phyloP scores from a whole-genome alignment of 2,797 vertebrate species.

The Eleutherodactylus coqui region DNA sequence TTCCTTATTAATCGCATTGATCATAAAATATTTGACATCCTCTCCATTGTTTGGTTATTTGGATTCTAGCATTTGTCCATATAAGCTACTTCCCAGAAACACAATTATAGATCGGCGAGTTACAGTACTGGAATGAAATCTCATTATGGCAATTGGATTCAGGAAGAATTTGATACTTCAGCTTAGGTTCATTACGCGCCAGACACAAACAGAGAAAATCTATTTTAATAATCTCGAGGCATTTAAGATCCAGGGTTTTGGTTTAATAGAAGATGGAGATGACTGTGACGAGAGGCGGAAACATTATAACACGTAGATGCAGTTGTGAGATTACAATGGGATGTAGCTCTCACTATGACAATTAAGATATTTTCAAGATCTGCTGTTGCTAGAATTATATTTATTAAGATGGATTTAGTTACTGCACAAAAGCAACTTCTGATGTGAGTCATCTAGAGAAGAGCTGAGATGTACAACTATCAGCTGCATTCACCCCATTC shows the following conservation, averaged over 20 bases:
- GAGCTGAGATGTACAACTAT: neutral
- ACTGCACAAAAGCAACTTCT: neutral
- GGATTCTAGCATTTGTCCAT: constrained; percentile 51
- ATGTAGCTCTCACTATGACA: neutral
- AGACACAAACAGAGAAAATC: constrained; percentile 63
- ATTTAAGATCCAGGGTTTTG: constrained; percentile 34
- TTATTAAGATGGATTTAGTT: neutral
- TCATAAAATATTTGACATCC: neutral
- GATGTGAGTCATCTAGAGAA: neutral
- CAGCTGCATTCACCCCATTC: neutral
- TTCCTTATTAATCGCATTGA: constrained; percentile 28
- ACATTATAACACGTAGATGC: neutral
- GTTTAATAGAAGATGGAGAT: constrained; percentile 3
- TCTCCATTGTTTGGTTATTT: constrained; percentile 43
- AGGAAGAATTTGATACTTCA: constrained; percentile 61
- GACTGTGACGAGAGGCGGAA: neutral
- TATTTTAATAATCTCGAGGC: constrained; percentile 55
- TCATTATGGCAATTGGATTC: constrained; percentile 62
- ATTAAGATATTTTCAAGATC: neutral
- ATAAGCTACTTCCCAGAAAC: constrained; percentile 59
- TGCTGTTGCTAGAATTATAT: neutral
- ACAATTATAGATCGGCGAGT: constrained; percentile 60
- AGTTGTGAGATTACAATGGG: neutral
- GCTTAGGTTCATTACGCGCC: constrained; percentile 56
- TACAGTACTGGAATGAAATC: constrained; percentile 56